Evolutionary conservation across 2,797 vertebrate genomes (phyloP), one percentile per base, ranked within the genome.

Genomic region (Potorous gilbertii): DNA sequence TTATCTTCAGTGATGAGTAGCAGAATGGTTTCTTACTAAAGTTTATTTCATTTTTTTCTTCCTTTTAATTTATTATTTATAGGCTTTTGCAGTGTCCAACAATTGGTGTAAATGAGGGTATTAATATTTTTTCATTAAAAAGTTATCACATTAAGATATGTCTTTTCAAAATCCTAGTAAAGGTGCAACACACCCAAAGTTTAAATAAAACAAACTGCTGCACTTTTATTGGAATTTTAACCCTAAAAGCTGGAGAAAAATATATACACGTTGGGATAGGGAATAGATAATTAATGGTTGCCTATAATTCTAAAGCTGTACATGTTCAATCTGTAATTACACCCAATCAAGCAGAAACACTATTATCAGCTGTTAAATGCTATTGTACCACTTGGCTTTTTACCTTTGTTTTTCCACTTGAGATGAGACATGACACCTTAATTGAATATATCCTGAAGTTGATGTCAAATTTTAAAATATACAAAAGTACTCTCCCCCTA

Each of bases 211-310:
- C 56, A 87, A 95, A 91, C 2, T 97, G 31, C 27, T 95, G 13
- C 91, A 94, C 46, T 96, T 97, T 92, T 29, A 93, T 98, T 96
- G 96, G 87, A 91, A 95, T 57, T 87, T 97, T 97, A 97, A 94
- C 93, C 97, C 97, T 97, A 97, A 97, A 98, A 97, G 54, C 93
- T 96, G 91, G 74, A 95, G 95, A 94, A 97, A 97, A 97, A 97
- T 94, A 96, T 55, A 91, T 59, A 93, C 94, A 96, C 95, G 94
- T 98, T 97, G 91, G 90, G 56, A 93, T 98, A 97, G 87, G 96
- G 96, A 98, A 97, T 95, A 97, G 96, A 97, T 98, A 98, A 98
- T 98, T 98, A 98, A 97, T 40, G 97, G 98, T 98, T 98, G 98
- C 95, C 95, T 98, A 6, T 98, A 98, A 97, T 96, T 97, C 97